A percentile compares a stretch with the other conserved stretches of the same genome.
These are phyloP conservation scores for Aphelenchoides fujianensis DNA, from an alignment of 1,140 invertebrate species.

Conservation along the genomic window DNA sequence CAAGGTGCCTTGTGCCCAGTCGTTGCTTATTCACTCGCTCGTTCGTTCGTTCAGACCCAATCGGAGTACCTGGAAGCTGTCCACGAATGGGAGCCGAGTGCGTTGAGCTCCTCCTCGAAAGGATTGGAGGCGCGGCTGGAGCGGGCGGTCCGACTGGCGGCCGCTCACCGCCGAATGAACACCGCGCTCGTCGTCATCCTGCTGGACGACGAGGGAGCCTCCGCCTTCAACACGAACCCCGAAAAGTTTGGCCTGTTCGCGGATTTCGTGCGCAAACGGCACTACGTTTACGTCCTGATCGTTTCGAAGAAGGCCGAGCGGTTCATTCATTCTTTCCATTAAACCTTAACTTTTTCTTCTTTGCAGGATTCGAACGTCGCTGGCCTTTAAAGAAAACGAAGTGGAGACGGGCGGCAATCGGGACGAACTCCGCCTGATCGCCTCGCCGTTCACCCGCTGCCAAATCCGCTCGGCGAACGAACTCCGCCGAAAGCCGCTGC, in stretches of 20 bases:
- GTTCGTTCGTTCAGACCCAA: neutral
- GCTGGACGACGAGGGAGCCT: conserved; percentile 12
- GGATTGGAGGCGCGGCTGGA: neutral
- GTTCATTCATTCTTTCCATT: neutral
- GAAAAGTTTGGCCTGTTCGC: neutral
- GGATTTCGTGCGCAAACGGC: conserved; percentile 4
- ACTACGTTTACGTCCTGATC: conserved; percentile 7
- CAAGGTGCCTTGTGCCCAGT: neutral
- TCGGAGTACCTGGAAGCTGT: neutral
- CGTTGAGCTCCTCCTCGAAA: neutral
- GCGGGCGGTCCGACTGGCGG: neutral
- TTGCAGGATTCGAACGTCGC: neutral
- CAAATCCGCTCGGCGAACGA: conserved; percentile 9
- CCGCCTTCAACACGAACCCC: conserved; percentile 6
- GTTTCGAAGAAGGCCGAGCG: neutral
- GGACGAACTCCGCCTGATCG: conserved; percentile 12
- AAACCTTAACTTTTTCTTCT: neutral
- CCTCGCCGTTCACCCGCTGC: conserved; percentile 2
- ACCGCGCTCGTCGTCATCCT: neutral
- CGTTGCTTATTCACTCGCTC: neutral
- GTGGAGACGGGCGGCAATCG: neutral
- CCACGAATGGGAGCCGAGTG: neutral
- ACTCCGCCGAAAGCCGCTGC: conserved; percentile 1
- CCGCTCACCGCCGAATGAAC: conserved; percentile 2
- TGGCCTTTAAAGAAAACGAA: neutral